A percentile compares a stretch with the other conserved stretches of the same genome.
phyloP scores from a whole-genome alignment of 2,113 vertebrate species.

The Pluvianellus socialis region DNA sequence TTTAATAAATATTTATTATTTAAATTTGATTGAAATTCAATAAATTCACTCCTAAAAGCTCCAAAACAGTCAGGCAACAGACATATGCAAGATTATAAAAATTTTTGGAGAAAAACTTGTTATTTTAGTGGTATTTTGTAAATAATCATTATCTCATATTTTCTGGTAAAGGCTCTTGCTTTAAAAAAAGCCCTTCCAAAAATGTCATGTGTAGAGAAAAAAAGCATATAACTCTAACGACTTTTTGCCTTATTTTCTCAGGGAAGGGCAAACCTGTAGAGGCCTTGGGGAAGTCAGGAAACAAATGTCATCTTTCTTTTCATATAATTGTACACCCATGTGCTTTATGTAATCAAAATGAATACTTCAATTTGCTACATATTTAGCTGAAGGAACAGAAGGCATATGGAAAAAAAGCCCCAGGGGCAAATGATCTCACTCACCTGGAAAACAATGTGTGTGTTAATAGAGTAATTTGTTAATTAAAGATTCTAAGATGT shows the following conservation, averaged over 20 bases:
- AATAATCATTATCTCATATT: not conserved
- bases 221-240: not conserved
- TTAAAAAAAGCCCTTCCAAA: not conserved
- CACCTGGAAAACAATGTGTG: conserved; percentile 56
- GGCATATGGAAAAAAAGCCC: conserved; percentile 57
- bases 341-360: conserved; percentile 59
- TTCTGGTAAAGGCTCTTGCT: not conserved
- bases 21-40: not conserved
- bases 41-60: not conserved
- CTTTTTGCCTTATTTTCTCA: not conserved
- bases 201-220: not conserved
- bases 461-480: conserved; percentile 66
- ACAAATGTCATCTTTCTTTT: conserved; percentile 36
- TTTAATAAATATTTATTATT: not conserved
- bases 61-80: not conserved
- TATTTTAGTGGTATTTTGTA: not conserved
- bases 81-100: not conserved
- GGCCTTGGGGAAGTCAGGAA: not conserved
- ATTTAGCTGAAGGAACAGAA: conserved; percentile 51
- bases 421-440: conserved; percentile 48
- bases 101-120: not conserved
- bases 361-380: conserved; percentile 46
- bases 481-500: conserved; percentile 67
- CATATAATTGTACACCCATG: not conserved
- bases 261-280: not conserved